phyloP scores from a whole-genome alignment of 2,888 invertebrate genomes.

The Plebejus anna region DNA sequence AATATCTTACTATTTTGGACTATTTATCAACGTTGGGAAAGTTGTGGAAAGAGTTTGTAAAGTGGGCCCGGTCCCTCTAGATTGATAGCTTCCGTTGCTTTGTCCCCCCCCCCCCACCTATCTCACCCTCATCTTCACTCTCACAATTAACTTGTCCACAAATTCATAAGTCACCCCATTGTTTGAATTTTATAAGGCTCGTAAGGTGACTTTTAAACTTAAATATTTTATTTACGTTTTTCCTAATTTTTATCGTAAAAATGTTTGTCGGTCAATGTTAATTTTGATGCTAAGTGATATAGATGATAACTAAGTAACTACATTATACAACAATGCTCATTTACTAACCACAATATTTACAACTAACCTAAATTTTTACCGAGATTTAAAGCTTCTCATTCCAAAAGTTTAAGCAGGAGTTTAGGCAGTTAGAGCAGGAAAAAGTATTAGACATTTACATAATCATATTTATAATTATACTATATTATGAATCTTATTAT shows the following conservation, averaged over 20 bases:
- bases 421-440: too few species aligned
- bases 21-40: conserved; percentile 72
- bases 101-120: conserved; percentile 45
- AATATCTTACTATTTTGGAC: conserved; percentile 41
- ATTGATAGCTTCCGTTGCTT: conserved; percentile 61
- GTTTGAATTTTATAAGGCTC: neutral
- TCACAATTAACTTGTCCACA: conserved; percentile 31
- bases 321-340: too few species aligned
- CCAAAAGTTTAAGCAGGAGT: too few species aligned
- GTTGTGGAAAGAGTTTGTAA: conserved; percentile 64
- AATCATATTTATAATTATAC: too few species aligned
- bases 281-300: too few species aligned
- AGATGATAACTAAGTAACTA: too few species aligned
- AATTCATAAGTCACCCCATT: conserved; percentile 21
- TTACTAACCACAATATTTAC: too few species aligned
- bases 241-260: neutral
- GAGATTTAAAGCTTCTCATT: too few species aligned
- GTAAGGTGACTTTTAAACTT: neutral
- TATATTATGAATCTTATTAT: too few species aligned
- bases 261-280: neutral
- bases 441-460: too few species aligned
- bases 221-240: neutral
- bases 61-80: conserved; percentile 69
- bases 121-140: conserved; percentile 53
- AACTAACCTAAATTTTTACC: too few species aligned